Base-by-base conservation (phyloP, 2,797 vertebrate species). In the Percopsis omiscomaycus region DNA sequence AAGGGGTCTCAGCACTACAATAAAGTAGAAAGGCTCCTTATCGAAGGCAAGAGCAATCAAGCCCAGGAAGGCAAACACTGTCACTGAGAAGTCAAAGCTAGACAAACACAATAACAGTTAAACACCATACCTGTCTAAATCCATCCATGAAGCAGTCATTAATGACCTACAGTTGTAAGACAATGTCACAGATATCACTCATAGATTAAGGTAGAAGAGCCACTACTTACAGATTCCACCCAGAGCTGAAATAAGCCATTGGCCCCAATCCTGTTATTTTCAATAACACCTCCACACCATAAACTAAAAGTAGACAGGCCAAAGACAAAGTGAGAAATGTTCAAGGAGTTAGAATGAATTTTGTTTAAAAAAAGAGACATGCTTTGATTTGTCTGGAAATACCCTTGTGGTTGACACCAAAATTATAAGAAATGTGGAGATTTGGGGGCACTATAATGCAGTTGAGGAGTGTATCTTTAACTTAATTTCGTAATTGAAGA, bases 21-120 rank as follows among this genome's bases (percentile, higher is more conserved):
- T 96, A 72, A 98, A 98, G 84, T 99, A 99, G 87, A 99, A 99
- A 0, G 98, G 96, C 74, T 96, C 93, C 96, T 97, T 98, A 66
- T 98, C 74, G 49, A 99, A 96, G 0, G 95, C 94, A 65, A 98
- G 86, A 0, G 94, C 94, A 68, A 98, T 91, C 61, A 99, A 93
- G 13, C 98, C 98, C 90, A 98, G 71, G 82, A 98, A 96, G 14
- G 98, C 96, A 54, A 96, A 94, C 3, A 94, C 85, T 0, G 98
- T 99, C 82, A 99, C 97, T 0, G 93, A 94, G 90, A 98, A 98
- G 89, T 99, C 98, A 70, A 99, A 99, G 80, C 97, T 99, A 71
- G 48, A 71, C 3, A 16, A 13, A 47, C 0, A 2, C 69, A 54
- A 75, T 12, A 12, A 69, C 6, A 2, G 44, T 56, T 2, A 69